A percentile compares a stretch with the other conserved stretches of the same genome.
Evolutionary conservation across 1,140 invertebrate genomes (phyloP).

Genomic region (Drosophila equinoxialis): DNA sequence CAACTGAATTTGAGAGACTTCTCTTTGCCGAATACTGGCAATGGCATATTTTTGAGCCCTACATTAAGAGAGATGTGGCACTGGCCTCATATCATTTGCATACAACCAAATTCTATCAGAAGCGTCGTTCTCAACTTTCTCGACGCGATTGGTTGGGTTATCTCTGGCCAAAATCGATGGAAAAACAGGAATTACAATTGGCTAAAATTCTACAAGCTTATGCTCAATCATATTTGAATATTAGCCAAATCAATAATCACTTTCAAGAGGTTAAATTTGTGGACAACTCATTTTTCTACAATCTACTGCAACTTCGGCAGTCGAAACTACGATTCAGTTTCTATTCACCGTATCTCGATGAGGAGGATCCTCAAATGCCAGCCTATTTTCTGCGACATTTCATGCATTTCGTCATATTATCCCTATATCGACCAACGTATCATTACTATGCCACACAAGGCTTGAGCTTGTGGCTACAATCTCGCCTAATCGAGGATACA

Average conservation of each 20-base stretch:
- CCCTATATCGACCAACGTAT: slow-evolving; percentile 62
- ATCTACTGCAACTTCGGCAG: slow-evolving; percentile 55
- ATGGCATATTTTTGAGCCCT: slow-evolving; percentile 57
- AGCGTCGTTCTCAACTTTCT: slow-evolving; percentile 40
- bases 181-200: slow-evolving; percentile 68
- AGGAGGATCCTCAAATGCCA: slow-evolving; percentile 67
- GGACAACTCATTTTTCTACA: slow-evolving; percentile 47
- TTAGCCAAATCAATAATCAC: slow-evolving; percentile 37
- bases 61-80: slow-evolving; percentile 60
- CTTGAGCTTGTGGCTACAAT: slow-evolving; percentile 63
- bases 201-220: slow-evolving; percentile 55
- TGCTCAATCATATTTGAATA: slow-evolving; percentile 60
- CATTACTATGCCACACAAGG: slow-evolving; percentile 80
- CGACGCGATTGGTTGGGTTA: slow-evolving; percentile 61
- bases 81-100: slow-evolving; percentile 70
- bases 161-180: slow-evolving; percentile 48
- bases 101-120: slow-evolving; percentile 70
- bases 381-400: slow-evolving; percentile 73
- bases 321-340: slow-evolving; percentile 52
- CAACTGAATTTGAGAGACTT: slow-evolving; percentile 65
- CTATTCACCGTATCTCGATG: slow-evolving; percentile 48
- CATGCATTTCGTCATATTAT: slow-evolving; percentile 64
- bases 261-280: slow-evolving; percentile 32
- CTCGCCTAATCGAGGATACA: slow-evolving; percentile 54
- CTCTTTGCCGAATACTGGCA: slow-evolving; percentile 73